Conservation (phyloP, 2,797 vertebrate genomes). For the Mormyrops boulengeri region DNA sequence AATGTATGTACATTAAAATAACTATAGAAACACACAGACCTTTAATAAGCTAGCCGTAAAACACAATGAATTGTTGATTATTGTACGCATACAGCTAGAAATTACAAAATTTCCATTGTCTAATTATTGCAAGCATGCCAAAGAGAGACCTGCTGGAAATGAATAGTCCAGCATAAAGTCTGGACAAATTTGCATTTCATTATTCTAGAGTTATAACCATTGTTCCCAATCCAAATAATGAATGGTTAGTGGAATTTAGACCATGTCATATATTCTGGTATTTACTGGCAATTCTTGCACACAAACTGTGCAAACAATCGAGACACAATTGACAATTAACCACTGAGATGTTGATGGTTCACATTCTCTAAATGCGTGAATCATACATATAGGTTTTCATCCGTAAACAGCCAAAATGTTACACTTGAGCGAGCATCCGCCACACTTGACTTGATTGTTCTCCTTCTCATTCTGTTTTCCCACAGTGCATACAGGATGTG, state of each 20-base stretch:
- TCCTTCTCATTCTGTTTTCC: not conserved
- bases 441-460: not conserved
- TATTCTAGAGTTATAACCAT: not conserved
- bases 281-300: not conserved
- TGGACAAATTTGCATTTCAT: not conserved
- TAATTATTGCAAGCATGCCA: not conserved
- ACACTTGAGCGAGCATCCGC: not conserved
- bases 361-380: not conserved
- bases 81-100: not conserved
- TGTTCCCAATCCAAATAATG: not conserved
- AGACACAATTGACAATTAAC: not conserved
- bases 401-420: not conserved
- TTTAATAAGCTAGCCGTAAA: not conserved
- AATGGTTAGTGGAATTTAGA: not conserved
- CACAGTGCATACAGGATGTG: slow-evolving; percentile 21
- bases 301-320: not conserved
- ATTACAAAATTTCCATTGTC: not conserved
- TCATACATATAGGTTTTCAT: not conserved
- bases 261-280: not conserved
- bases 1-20: not conserved
- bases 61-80: not conserved
- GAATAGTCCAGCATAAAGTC: not conserved
- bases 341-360: not conserved
- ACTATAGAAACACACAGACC: not conserved
- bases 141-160: not conserved